Evolutionary conservation across 1,140 invertebrate genomes (phyloP), one percentile per base, ranked within the genome.

Genomic region (Camponotus pennsylvanicus): DNA sequence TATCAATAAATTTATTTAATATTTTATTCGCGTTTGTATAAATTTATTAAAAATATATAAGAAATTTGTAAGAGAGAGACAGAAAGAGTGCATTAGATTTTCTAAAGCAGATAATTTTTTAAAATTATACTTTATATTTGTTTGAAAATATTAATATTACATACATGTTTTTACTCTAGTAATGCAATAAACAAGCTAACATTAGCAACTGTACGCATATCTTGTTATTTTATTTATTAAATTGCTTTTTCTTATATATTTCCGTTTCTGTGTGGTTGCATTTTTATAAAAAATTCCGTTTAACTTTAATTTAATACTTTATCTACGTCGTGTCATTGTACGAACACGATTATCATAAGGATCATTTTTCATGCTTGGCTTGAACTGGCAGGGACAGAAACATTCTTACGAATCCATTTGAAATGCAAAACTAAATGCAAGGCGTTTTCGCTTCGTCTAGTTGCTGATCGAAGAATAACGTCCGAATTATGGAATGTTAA

Each of bases 291-390:
- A 27, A 21, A 13, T 5, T 7, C 1, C 27, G 45, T 71, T 52
- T 52, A 32, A 52, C 15, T 71, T 71, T 71, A 32, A 52, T 71
- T 34, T 52, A 52, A 32, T 34, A 49, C 9, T 45, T 11, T 42
- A 21, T 76, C 21, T 45, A 42, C 6, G 45, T 77, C 61, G 2
- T 71, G 34, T 78, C 45, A 57, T 64, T 78, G 9, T 32, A 64
- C 5, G 11, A 76, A 61, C 7, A 27, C 21, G 6, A 78, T 78
- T 78, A 78, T 34, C 27, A 63, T 45, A 45, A 5, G 15, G 7
- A 77, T 42, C 13, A 63, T 49, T 78, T 78, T 78, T 66, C 18
- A 78, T 27, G 42, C 18, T 66, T 52, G 42, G 9, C 42, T 78
- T 66, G n/a, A 45, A 52, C 5, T n/a, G 15, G 11, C 34, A 61